These are phyloP conservation scores for Sialia sialis DNA, from an alignment of 2,113 vertebrate genomes.

Conservation along the genomic window DNA sequence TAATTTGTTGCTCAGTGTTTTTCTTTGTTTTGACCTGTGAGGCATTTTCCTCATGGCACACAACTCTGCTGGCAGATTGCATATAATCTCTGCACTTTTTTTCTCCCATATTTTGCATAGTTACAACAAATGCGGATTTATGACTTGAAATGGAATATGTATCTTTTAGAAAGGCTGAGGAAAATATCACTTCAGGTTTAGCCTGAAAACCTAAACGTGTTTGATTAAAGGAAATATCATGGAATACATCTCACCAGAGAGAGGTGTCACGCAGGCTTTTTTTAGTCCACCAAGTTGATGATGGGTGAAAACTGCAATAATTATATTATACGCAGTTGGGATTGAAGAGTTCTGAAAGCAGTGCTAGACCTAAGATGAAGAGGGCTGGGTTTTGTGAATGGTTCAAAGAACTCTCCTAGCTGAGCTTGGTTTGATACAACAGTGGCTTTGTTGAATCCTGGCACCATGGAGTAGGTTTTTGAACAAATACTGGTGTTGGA, in stretches of 20 bases:
- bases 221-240: slow-evolving; percentile 39
- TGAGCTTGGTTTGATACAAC: not conserved
- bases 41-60: slow-evolving; percentile 73
- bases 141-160: slow-evolving; percentile 65
- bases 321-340: not conserved
- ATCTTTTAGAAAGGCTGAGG: slow-evolving; percentile 39
- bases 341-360: not conserved
- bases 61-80: slow-evolving; percentile 73
- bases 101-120: slow-evolving; percentile 73
- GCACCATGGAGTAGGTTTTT: not conserved
- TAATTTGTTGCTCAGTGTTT: slow-evolving; percentile 84
- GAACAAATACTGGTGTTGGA: not conserved
- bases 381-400: not conserved
- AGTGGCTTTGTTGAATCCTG: not conserved
- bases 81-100: slow-evolving; percentile 76
- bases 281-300: not conserved
- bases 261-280: not conserved
- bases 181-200: slow-evolving; percentile 61
- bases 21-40: slow-evolving; percentile 76
- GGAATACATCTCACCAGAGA: not conserved
- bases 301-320: not conserved
- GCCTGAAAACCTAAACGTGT: slow-evolving; percentile 12
- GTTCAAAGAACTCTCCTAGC: not conserved
- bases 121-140: slow-evolving; percentile 74
- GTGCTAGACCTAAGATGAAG: not conserved